These are phyloP conservation scores for Junco hyemalis DNA, from an alignment of 2,113 vertebrate genomes.

Conservation along the genomic window DNA sequence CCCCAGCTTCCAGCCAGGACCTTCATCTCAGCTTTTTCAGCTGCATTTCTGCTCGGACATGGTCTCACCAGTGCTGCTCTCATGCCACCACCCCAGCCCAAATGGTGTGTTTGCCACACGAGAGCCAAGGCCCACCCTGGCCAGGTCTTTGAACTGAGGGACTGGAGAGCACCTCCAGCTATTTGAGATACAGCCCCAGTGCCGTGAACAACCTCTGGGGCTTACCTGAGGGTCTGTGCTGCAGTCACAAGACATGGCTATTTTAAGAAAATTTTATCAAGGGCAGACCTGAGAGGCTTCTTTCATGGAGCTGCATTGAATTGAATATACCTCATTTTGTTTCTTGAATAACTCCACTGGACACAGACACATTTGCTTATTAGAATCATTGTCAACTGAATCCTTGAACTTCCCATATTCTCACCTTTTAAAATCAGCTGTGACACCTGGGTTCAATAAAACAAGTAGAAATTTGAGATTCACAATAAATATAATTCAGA, in stretches of 20 bases:
- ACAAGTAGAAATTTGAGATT: not conserved
- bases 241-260: not conserved
- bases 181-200: fast-evolving
- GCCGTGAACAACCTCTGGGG: not conserved
- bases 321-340: not conserved
- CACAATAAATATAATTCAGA: not conserved
- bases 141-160: not conserved
- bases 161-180: not conserved
- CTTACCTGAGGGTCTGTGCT: not conserved
- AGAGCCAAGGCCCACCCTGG: not conserved
- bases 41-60: not conserved
- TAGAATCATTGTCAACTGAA: not conserved
- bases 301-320: not conserved
- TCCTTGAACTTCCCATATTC: not conserved
- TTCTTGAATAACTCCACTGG: not conserved
- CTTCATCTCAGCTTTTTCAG: not conserved
- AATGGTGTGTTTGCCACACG: not conserved
- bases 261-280: not conserved
- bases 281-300: not conserved
- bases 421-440: not conserved
- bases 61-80: not conserved
- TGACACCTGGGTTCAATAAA: not conserved
- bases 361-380: not conserved
- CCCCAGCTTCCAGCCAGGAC: not conserved
- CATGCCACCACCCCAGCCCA: not conserved